Evolutionary conservation across 2,113 vertebrate species (phyloP), one percentile per base, ranked within the genome.

Genomic region (Prietella phreatophila): DNA sequence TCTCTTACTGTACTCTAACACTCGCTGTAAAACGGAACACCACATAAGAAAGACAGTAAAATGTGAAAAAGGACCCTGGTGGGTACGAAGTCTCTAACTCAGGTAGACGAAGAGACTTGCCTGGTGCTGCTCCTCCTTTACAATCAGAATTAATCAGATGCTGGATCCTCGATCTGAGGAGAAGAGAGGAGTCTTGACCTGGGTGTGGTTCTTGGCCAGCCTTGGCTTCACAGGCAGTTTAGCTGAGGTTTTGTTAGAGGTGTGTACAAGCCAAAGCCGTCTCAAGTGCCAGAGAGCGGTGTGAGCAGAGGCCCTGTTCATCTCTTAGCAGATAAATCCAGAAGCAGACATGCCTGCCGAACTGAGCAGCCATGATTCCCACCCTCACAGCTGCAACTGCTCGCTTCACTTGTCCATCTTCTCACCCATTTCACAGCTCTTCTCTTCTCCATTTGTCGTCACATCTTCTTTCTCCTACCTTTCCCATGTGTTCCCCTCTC

Each of bases 271-370:
- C 91, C 89, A 86, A 89, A 91, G 85, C 89, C 88, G 86, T 88
- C 91, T 92, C 87, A 92, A 92, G 90, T 92, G 90, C 89, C 89
- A 83, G 84, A 73, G 58, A 83, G 85, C 82, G 71, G 88, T 87
- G 89, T 55, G 88, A 83, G 79, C 82, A 88, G 91, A 53, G 42
- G 80, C 85, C 63, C 65, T 84, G 86, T 83, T 67, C 76, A 84
- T 61, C 71, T 76, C 71, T 42, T 76, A 88, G 58, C 61, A 84
- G 80, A 84, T 79, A 81, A 75, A 85, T 83, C 73, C 78, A 30
- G 17, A 69, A 58, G 79, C 79, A 85, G 84, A 89, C 73, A 27
- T 60, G 85, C 76, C 85, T 78, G 87, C 58, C 61, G 84, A 85
- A 81, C 47, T 71, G 82, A 87, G 89, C 85, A 14, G 69, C 84